These are phyloP conservation scores for Cepaea nemoralis DNA, from an alignment of 1,140 invertebrate genomes.

Conservation along the genomic window DNA sequence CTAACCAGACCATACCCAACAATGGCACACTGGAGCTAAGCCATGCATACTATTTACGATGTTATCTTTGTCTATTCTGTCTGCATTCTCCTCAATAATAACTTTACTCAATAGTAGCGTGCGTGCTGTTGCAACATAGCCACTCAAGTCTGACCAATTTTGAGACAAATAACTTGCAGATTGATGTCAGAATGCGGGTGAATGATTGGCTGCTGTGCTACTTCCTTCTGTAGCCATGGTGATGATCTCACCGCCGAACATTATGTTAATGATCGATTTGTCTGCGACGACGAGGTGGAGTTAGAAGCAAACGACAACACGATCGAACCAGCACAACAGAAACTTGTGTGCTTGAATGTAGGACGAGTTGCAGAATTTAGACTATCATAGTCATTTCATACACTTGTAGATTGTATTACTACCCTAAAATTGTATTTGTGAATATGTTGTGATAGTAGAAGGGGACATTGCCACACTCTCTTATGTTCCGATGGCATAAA, in stretches of 20 bases:
- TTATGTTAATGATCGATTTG: slow-evolving; percentile 10
- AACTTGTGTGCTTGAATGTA: background rate
- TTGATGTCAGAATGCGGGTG: background rate
- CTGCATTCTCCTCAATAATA: no score
- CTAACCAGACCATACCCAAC: no score
- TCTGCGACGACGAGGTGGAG: slow-evolving; percentile 9
- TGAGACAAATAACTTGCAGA: background rate
- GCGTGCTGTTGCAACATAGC: no score
- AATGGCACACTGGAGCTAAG: no score
- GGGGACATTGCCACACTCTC: background rate
- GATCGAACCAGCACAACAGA: background rate
- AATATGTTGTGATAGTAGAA: background rate
- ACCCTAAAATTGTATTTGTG: background rate
- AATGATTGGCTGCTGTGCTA: background rate
- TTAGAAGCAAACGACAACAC: background rate
- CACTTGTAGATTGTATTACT: background rate
- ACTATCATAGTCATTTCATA: background rate
- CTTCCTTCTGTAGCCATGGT: slow-evolving; percentile 8
- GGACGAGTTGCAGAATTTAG: background rate
- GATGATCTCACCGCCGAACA: slow-evolving; percentile 13
- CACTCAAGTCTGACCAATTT: background rate
- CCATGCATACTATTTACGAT: no score
- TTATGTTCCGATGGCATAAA: background rate
- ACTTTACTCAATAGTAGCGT: no score
- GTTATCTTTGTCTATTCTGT: no score